These are phyloP conservation scores for Pollimyrus isidori DNA, from an alignment of 2,113 vertebrate species.

Conservation along the genomic window DNA sequence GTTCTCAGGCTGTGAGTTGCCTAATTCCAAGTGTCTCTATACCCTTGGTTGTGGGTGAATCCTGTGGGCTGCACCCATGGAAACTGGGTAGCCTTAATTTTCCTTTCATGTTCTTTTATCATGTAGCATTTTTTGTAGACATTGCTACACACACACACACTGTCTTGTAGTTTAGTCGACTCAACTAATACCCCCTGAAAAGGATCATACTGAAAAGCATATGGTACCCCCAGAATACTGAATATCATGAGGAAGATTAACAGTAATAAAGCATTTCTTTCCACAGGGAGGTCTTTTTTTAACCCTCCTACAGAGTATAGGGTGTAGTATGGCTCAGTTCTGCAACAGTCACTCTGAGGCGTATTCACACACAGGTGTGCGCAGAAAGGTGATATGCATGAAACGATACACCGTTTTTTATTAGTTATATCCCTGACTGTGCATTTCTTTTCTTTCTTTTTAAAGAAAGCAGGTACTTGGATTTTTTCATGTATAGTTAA, in stretches of 20 bases:
- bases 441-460: background rate
- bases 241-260: background rate
- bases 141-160: too few species aligned
- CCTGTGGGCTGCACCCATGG: background rate
- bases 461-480: background rate
- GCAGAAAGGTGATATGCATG: background rate
- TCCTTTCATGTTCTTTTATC: background rate
- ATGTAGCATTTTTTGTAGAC: background rate
- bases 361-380: slow-evolving; percentile 9
- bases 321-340: background rate
- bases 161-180: background rate
- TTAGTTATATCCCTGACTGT: background rate
- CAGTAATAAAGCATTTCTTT: background rate
- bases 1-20: background rate
- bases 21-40: background rate
- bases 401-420: background rate
- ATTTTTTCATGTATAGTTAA: background rate
- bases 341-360: background rate
- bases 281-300: background rate
- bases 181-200: background rate
- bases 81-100: background rate
- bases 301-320: background rate
- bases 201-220: background rate
- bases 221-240: background rate
- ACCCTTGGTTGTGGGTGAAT: background rate